These are phyloP conservation scores for Azemiops feae DNA, from an alignment of 2,113 vertebrate species.

Conservation along the genomic window DNA sequence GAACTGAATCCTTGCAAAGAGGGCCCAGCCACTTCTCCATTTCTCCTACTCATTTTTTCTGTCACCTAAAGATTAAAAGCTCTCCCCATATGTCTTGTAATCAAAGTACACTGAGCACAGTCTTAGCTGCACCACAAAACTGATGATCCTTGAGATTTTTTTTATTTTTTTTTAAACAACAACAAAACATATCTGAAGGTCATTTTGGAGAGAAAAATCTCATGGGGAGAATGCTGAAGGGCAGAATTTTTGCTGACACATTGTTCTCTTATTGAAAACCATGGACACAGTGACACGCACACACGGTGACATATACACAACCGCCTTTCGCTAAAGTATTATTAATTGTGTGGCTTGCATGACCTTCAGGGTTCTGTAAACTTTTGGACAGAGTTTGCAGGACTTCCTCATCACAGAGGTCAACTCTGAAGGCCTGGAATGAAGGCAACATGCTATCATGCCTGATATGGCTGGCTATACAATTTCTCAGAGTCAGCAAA, in stretches of 20 bases:
- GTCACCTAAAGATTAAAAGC: constrained; percentile 14
- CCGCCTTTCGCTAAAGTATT: background rate
- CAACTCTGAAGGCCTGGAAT: background rate
- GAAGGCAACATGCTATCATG: constrained; percentile 12
- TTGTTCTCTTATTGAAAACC: background rate
- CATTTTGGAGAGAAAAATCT: background rate
- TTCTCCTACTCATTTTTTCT: constrained; percentile 11
- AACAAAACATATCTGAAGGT: constrained; percentile 3
- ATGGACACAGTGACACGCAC: background rate
- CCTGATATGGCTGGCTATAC: constrained; percentile 5
- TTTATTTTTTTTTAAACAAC: background rate
- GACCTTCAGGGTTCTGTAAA: background rate
- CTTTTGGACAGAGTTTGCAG: background rate
- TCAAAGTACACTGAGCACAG: background rate
- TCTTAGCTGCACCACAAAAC: constrained; percentile 6
- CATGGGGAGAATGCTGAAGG: background rate
- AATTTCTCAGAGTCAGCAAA: constrained; percentile 19
- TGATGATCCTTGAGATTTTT: constrained; percentile 20
- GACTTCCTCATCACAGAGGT: background rate
- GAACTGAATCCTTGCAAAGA: background rate
- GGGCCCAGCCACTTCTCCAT: background rate
- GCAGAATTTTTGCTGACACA: constrained; percentile 17
- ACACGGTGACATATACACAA: background rate
- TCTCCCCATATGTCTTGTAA: constrained; percentile 7
- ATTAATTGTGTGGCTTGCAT: background rate